These are phyloP conservation scores for Phortica okadai DNA, from an alignment of 2,888 invertebrate species.

Conservation along the genomic window DNA sequence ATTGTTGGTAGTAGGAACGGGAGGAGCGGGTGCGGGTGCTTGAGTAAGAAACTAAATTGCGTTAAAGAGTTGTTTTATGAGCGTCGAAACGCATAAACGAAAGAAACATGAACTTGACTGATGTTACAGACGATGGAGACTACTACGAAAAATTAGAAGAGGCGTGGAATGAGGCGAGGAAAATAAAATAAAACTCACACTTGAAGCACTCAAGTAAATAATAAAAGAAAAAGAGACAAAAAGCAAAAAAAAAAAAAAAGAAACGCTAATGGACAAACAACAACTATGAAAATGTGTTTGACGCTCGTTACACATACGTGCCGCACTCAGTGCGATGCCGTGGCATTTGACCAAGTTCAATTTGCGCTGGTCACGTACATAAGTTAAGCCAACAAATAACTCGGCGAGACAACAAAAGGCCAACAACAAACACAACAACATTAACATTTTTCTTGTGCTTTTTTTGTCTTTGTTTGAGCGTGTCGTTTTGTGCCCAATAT, in stretches of 20 bases:
- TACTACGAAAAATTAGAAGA: not conserved
- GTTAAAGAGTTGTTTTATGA: conserved; percentile 53
- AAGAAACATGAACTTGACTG: conserved; percentile 13
- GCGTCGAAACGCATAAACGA: conserved; percentile 7
- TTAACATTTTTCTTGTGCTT: not conserved
- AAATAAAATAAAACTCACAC: conserved; percentile 52
- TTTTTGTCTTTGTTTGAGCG: not conserved
- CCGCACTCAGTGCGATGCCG: not conserved
- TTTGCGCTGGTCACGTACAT: conserved; percentile 8
- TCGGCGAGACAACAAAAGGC: conserved; percentile 24
- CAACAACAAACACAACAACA: too few relatives aligned
- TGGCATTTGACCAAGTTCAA: not conserved
- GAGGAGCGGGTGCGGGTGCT: not conserved
- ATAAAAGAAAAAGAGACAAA: conserved; percentile 23
- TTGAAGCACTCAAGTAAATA: conserved; percentile 37
- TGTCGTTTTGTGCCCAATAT: conserved; percentile 8
- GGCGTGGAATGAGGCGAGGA: conserved; percentile 36
- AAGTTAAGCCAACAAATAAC: not conserved
- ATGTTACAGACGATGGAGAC: not conserved
- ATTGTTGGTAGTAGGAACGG: not conserved
- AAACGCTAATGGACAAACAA: conserved; percentile 64
- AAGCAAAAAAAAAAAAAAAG: conserved; percentile 22
- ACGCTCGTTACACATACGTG: conserved; percentile 29
- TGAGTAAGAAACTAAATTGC: conserved; percentile 13
- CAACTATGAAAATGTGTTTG: conserved; percentile 45